Evolutionary conservation across 2,797 vertebrate genomes (phyloP).

Genomic region (Sebastes minor): DNA sequence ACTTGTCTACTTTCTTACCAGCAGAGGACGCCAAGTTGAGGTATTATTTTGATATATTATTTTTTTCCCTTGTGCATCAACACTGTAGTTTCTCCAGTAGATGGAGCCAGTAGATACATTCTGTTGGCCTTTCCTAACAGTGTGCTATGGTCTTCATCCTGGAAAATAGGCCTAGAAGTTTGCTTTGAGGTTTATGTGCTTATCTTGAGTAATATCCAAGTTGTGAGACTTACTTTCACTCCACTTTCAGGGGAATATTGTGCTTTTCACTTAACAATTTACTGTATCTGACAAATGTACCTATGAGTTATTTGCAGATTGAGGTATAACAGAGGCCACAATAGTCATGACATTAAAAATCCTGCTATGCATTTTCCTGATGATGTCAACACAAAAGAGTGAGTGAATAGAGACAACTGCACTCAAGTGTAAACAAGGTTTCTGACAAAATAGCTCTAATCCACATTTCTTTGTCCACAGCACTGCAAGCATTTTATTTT

Average conservation of each 20-base stretch:
- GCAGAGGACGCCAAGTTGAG: slow-evolving; percentile 17
- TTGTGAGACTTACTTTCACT: neutral
- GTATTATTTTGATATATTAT: neutral
- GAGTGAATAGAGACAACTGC: neutral
- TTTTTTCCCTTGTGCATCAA: neutral
- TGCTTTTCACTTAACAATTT: neutral
- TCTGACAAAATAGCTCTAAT: neutral
- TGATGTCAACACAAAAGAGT: neutral
- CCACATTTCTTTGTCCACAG: neutral
- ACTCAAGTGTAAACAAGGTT: neutral
- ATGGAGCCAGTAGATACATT: slow-evolving; percentile 42
- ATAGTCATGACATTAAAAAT: neutral
- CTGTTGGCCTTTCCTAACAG: neutral
- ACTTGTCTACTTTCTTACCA: neutral
- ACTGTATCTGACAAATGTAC: neutral
- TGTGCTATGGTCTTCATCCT: neutral
- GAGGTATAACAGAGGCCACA: neutral
- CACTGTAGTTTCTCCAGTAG: slow-evolving; percentile 36
- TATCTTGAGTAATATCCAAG: neutral
- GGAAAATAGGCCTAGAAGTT: neutral
- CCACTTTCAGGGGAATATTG: neutral
- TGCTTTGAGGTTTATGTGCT: neutral
- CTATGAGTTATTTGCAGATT: neutral
- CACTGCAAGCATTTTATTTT: neutral
- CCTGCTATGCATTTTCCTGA: neutral